These are phyloP conservation scores for Panurus biarmicus DNA, from an alignment of 2,113 vertebrate species.

Conservation along the genomic window DNA sequence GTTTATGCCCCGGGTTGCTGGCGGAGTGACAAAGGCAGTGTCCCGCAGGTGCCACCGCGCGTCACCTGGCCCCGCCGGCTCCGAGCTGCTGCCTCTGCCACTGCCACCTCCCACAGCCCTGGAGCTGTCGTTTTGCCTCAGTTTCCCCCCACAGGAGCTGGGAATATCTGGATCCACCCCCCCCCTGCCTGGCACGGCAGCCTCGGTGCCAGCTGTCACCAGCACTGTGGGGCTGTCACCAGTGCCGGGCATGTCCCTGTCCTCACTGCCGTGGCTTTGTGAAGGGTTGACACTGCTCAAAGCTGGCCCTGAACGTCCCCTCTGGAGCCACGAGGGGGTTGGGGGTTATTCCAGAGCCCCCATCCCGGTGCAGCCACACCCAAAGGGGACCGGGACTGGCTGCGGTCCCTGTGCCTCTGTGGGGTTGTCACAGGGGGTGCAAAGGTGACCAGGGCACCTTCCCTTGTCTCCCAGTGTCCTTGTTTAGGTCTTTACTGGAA, in stretches of 20 bases:
- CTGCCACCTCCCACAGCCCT: accelerated
- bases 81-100: neutral
- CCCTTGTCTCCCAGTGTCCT: neutral
- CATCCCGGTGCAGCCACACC: neutral
- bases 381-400: accelerated
- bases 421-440: accelerated
- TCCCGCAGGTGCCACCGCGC: neutral
- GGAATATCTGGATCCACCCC: neutral
- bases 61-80: neutral
- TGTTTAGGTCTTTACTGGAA: neutral
- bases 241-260: accelerated
- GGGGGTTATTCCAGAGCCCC: neutral
- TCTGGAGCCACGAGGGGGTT: neutral
- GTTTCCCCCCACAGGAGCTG: neutral
- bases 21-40: neutral
- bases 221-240: neutral
- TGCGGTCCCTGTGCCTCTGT: neutral
- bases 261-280: neutral
- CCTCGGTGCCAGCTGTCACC: neutral
- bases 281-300: neutral
- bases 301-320: neutral
- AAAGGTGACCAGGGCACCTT: accelerated
- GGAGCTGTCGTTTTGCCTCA: neutral
- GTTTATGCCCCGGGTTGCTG: conserved; percentile 1
- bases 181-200: neutral